Base-by-base conservation (phyloP, 30 jellyfish, hydroid and myxozoan genomes). In the Mastigias papua region DNA sequence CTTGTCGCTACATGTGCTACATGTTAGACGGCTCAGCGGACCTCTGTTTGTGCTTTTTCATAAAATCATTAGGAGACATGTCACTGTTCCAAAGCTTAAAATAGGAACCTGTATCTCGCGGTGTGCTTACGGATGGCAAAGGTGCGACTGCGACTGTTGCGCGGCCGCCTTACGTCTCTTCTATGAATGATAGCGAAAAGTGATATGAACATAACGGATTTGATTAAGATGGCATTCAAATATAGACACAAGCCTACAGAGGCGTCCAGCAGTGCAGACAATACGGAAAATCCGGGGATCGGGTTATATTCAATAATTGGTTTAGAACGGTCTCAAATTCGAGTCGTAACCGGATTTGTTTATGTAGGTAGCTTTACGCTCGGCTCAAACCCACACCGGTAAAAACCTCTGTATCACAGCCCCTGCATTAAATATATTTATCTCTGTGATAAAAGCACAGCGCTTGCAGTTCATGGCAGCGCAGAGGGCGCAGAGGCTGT, bases 281-380 rank as follows among this genome's bases (percentile, higher is more conserved):
- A 83, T 83, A 83, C 78, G 92, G 92, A 83, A 83, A 83, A 83
- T 83, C 92, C 86, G 92, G 92, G 86, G 92, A 83, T 83, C 92
- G 92, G 92, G 76, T 70, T 83, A 69, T 84, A 83, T 83, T 69
- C 92, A 83, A 83, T 83, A 83, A 83, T 83, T 83, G 92, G 92
- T 83, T 83, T 83, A 83, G 79, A 33, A 48, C 92, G 92, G 92
- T 83, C 79, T 83, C 86, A 71, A 71, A 83, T 86, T 63, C 86
- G 76, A 83, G 10, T 83, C 86, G 92, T 71, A 83, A 83, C 92
- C 92, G 92, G 92, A 83, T 83, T 83, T 83, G 79, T 57, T 62
- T 65, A 64, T 82, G 66, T 28, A n/a, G 22, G 68, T n/a, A 26
- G 84, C 48, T 30, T 33, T 48, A 19, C 54, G 57, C 50, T 69